Base-by-base conservation (phyloP, 2,888 invertebrate species). In the Acanthopleura granulata region DNA sequence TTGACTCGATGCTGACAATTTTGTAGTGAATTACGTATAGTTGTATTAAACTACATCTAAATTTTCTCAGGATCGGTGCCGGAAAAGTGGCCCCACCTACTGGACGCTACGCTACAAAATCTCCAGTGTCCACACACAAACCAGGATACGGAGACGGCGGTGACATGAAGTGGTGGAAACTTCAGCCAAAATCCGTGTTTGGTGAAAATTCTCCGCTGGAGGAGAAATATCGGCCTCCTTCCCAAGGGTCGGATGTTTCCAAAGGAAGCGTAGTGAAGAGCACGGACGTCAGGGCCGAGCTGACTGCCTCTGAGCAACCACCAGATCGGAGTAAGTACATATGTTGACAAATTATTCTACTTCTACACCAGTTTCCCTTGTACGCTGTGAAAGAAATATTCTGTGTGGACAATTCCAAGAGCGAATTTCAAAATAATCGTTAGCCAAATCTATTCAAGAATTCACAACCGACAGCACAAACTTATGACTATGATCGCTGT, bases 141-240 rank as follows among this genome's bases (percentile, higher is more conserved):
- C 66, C 66, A 3, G 22, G 25, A 25, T 66, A 66, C 25, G 29
- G 4, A 16, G 29, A 66, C 18, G 66, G 66, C 16, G 22, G 16
- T 27, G 66, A 66, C 22, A 66, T 66, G 66, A 66, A 66, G 14
- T 66, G 66, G 66, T 66, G 66, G 66, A 66, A 66, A 27, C 29
- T 66, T 22, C 66, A 66, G 14, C 66, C 66, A 6, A 66, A 66
- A 66, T 22, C 66, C 4, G 66, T 27, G 16, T 66, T 66, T 25
- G 66, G 25, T 27, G 66, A 66, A 25, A 22, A 22, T 22, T 66
- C 66, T 22, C 25, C 66, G 1, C 66, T 66, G 25, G 25, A 66
- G 14, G 66, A 66, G 27, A 66, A 66, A 66, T 66, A 66, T 27
- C 66, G 66, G 15, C 66, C 66, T 27, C 27, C 22, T 16, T 66